Conservation (phyloP, 2,888 invertebrate species). For the Embidobia sp. region DNA sequence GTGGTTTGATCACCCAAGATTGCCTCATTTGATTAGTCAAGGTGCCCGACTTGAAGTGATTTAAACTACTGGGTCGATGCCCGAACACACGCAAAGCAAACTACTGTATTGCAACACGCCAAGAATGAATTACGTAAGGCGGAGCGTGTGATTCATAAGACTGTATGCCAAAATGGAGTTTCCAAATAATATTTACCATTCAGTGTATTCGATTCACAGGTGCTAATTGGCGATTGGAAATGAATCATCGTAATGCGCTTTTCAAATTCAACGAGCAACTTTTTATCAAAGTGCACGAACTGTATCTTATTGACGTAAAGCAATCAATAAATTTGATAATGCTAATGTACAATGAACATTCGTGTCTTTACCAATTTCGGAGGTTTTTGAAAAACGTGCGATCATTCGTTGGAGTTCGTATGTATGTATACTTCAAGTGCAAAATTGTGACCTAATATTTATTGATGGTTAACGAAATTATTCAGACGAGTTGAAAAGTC, state of each 20-base stretch:
- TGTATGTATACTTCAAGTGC: not conserved
- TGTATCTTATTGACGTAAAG: not conserved
- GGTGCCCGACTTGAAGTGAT: constrained; percentile 60
- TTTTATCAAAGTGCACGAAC: not conserved
- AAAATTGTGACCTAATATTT: too few relatives aligned
- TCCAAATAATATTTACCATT: not conserved
- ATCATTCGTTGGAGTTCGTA: constrained; percentile 10
- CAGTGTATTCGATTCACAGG: not conserved
- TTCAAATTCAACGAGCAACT: too few relatives aligned
- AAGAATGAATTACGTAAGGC: constrained; percentile 60
- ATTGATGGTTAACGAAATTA: not conserved
- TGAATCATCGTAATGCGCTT: not conserved
- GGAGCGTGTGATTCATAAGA: constrained; percentile 48
- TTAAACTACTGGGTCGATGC: constrained; percentile 62
- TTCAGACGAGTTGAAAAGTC: not conserved
- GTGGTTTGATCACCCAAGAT: constrained; percentile 49
- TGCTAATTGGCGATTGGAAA: not conserved
- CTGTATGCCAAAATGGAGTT: constrained; percentile 8
- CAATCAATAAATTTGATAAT: constrained; percentile 11
- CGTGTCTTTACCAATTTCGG: not conserved
- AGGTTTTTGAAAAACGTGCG: not conserved
- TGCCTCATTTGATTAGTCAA: constrained; percentile 62
- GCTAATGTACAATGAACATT: constrained; percentile 11
- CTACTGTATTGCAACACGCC: constrained; percentile 54
- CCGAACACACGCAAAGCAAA: constrained; percentile 57